Percentiles rank a stretch among this genome's conserved stretches.
These are phyloP conservation scores for Drosophila fulvimacula DNA, from an alignment of 2,888 invertebrate species.

Conservation along the genomic window DNA sequence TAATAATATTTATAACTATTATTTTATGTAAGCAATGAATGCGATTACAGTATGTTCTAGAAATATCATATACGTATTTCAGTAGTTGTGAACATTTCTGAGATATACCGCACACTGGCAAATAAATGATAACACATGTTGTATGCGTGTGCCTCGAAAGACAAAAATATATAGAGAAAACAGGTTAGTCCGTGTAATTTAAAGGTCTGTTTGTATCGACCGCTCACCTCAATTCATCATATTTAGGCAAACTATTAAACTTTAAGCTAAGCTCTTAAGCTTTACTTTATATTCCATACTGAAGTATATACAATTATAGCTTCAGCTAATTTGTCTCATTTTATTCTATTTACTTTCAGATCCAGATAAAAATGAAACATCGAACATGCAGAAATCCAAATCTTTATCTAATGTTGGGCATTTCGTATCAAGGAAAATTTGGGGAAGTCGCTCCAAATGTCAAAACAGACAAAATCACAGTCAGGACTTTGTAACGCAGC, in stretches of 20 bases:
- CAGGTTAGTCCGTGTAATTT: too few relatives aligned
- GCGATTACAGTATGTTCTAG: background rate
- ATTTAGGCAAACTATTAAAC: background rate
- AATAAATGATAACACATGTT: too few relatives aligned
- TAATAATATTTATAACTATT: too few relatives aligned
- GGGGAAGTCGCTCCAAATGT: slow-evolving; percentile 93
- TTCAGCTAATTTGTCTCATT: background rate
- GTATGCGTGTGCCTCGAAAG: background rate
- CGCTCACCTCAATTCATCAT: too few relatives aligned
- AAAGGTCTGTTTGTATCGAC: too few relatives aligned
- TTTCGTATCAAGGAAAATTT: slow-evolving; percentile 93
- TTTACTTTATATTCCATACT: background rate
- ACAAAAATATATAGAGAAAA: background rate
- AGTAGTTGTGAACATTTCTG: background rate
- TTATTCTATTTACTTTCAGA: slow-evolving; percentile 26
- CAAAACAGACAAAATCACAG: slow-evolving; percentile 87
- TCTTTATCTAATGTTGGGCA: slow-evolving; percentile 95
- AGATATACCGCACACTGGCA: too few relatives aligned
- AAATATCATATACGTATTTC: background rate
- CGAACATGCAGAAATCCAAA: slow-evolving; percentile 94
- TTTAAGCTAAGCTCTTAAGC: background rate
- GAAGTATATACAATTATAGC: background rate
- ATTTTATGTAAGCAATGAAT: too few relatives aligned
- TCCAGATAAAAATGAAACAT: slow-evolving; percentile 43
- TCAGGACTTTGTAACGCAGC: slow-evolving; percentile 37